Percentiles rank a stretch among this genome's conserved stretches.
Evolutionary conservation across 2,797 vertebrate species (phyloP).

Genomic region (Eulemur albifrons): DNA sequence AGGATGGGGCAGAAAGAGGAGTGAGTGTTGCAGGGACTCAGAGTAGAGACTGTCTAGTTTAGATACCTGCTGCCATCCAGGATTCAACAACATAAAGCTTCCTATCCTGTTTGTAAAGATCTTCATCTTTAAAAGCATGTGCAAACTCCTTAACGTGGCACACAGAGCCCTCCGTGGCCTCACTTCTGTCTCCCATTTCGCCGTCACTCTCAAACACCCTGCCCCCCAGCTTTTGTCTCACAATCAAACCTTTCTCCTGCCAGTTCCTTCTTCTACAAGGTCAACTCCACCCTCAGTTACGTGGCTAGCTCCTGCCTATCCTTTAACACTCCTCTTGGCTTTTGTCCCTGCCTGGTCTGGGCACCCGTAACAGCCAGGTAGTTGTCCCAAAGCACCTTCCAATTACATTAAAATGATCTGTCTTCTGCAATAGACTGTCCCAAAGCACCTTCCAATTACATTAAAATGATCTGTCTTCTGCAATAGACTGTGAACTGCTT

Average conservation of each 20-base stretch:
- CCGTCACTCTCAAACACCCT: neutral
- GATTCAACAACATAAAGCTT: neutral
- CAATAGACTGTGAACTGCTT: neutral
- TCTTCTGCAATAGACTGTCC: neutral
- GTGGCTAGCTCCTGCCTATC: neutral
- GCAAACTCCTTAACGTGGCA: neutral
- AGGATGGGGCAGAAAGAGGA: neutral
- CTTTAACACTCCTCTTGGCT: neutral
- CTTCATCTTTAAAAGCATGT: neutral
- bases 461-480: neutral
- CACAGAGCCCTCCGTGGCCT: neutral
- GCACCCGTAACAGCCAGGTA: neutral
- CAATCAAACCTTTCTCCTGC: neutral
- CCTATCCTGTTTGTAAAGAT: neutral
- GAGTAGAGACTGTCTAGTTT: neutral
- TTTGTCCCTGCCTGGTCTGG: neutral
- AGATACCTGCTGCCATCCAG: neutral
- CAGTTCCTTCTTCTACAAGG: neutral
- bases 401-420: neutral
- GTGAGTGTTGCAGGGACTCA: neutral
- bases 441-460: neutral
- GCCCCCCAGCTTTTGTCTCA: neutral
- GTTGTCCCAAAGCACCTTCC: neutral
- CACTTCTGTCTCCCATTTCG: neutral
- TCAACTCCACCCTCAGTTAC: neutral